phyloP scores from a whole-genome alignment of 2,888 invertebrate species.

The Branchipolynoe longqiensis region DNA sequence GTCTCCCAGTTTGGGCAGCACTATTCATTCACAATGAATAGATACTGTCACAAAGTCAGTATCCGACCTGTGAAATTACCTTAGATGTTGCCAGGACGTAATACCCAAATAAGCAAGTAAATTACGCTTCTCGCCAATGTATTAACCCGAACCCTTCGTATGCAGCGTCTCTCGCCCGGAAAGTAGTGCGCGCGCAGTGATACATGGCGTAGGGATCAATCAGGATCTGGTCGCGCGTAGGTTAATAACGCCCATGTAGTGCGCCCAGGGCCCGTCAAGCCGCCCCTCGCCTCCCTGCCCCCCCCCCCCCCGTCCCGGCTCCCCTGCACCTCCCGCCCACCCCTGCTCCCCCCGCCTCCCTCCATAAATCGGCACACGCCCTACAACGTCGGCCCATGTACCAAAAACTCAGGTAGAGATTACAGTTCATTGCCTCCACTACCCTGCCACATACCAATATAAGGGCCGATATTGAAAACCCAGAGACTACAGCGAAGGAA shows the following conservation, averaged over 20 bases:
- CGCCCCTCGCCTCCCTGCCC: neutral
- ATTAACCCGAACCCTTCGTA: slow-evolving; percentile 31
- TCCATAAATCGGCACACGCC: slow-evolving; percentile 13
- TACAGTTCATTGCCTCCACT: neutral
- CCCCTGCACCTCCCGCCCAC: neutral
- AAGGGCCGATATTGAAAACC: neutral
- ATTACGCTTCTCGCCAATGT: slow-evolving; percentile 34
- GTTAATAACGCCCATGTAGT: slow-evolving; percentile 43
- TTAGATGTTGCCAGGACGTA: no score
- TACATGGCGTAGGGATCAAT: slow-evolving; percentile 40
- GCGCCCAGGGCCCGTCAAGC: neutral
- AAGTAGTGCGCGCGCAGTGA: slow-evolving; percentile 34
- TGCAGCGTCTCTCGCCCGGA: slow-evolving; percentile 11
- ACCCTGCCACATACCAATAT: slow-evolving; percentile 14
- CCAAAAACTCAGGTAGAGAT: neutral
- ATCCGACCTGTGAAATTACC: no score
- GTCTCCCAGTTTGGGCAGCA: no score
- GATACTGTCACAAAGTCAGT: no score
- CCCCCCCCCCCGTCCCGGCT: neutral
- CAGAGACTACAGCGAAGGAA: no score
- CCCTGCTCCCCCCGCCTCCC: neutral
- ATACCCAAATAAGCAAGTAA: no score
- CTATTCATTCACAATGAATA: no score
- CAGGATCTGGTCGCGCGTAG: slow-evolving; percentile 36
- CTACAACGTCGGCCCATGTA: neutral